phyloP scores from a whole-genome alignment of 2,888 invertebrate genomes.

The Mermis nigrescens region DNA sequence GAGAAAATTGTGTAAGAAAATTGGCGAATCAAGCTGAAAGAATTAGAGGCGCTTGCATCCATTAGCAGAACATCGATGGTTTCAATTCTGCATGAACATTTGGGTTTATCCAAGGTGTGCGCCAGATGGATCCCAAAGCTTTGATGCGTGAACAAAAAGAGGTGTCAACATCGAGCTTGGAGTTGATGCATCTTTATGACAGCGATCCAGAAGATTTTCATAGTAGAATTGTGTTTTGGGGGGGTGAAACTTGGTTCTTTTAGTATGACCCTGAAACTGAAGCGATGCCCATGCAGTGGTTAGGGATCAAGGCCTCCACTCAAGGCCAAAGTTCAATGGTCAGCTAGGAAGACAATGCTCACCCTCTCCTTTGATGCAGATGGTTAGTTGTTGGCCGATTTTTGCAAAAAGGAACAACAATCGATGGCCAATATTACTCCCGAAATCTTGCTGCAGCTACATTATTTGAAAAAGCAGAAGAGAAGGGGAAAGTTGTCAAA shows the following conservation, averaged over 20 bases:
- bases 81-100: constrained; percentile 1
- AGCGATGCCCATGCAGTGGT: not conserved
- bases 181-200: constrained; percentile 2
- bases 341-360: not conserved
- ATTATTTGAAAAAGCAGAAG: constrained; percentile 6
- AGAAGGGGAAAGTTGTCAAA: not conserved
- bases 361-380: constrained; percentile 13
- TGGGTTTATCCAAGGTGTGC: constrained; percentile 1
- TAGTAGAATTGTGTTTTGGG: constrained; percentile 26
- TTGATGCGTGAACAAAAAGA: constrained; percentile 22
- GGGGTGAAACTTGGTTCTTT: constrained; percentile 32
- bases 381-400: constrained; percentile 13
- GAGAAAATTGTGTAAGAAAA: not conserved
- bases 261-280: constrained; percentile 1
- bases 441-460: constrained; percentile 9
- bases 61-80: not conserved
- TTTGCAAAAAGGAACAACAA: constrained; percentile 13
- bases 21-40: not conserved
- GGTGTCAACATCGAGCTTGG: not conserved
- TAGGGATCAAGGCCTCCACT: constrained; percentile 2
- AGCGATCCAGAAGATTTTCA: not conserved
- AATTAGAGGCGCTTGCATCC: not conserved
- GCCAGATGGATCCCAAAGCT: constrained; percentile 31
- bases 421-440: constrained; percentile 14
- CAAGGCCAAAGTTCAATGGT: constrained; percentile 7